Evolutionary conservation across 2,888 invertebrate genomes (phyloP).

Genomic region (Rhamphomyia laevipes): DNA sequence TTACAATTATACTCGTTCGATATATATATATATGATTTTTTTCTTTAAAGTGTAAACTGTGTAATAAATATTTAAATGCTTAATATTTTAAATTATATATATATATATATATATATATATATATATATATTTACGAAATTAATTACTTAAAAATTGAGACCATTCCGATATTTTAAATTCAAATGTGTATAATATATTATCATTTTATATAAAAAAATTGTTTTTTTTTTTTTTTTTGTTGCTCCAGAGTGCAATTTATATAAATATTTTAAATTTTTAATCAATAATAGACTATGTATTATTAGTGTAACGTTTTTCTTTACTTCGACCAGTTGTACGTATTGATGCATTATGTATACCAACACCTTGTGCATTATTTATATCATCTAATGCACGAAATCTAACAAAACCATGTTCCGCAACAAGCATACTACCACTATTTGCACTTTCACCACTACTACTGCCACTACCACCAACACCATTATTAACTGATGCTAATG

Average conservation of each 20-base stretch:
- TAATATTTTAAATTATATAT: too few species aligned
- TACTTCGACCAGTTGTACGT: conserved; percentile 16
- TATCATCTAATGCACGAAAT: conserved; percentile 58
- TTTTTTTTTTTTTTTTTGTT: conserved; percentile 2
- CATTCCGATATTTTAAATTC: too few species aligned
- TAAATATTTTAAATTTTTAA: conserved; percentile 9
- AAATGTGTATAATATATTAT: too few species aligned
- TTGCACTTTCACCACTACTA: conserved; percentile 41
- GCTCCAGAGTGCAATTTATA: conserved; percentile 1
- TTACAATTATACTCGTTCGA: too few species aligned
- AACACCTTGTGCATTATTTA: conserved; percentile 21
- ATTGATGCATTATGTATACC: conserved; percentile 24
- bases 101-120: too few species aligned
- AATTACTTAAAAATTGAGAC: conserved; percentile 12
- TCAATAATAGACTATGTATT: conserved; percentile 19
- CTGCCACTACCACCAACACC: conserved; percentile 29
- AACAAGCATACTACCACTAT: conserved; percentile 66
- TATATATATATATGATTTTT: too few species aligned
- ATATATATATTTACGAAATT: too few species aligned
- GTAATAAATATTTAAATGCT: too few species aligned
- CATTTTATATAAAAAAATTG: too few species aligned
- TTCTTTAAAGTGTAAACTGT: too few species aligned
- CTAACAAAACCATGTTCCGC: conserved; percentile 82
- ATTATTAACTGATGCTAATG: conserved; percentile 4
- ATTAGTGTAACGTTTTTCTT: conserved; percentile 18